Conservation (phyloP, 2,113 vertebrate genomes). For the Bufo bufo region DNA sequence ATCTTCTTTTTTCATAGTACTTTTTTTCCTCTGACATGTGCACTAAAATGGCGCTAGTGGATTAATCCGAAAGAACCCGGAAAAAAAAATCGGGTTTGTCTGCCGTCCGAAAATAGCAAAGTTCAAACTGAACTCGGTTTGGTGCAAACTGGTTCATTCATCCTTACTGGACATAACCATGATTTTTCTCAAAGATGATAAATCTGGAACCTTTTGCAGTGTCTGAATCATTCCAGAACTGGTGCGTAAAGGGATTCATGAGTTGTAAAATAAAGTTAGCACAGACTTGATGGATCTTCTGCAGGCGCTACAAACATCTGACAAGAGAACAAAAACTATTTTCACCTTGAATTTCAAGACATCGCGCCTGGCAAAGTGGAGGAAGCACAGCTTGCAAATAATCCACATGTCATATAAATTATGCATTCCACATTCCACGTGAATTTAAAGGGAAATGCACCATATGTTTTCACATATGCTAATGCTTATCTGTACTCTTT, state of each 20-base stretch:
- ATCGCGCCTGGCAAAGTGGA: neutral
- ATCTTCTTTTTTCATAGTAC: too few relatives aligned
- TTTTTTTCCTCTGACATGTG: too few relatives aligned
- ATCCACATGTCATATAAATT: neutral
- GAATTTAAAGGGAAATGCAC: neutral
- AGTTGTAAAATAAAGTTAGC: slow-evolving; percentile 17
- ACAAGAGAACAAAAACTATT: slow-evolving; percentile 20
- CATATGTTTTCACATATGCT: neutral
- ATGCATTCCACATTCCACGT: neutral
- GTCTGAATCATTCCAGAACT: neutral
- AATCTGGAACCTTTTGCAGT: neutral
- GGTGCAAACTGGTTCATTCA: too few relatives aligned
- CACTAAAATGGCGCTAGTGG: too few relatives aligned
- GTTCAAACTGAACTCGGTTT: too few relatives aligned
- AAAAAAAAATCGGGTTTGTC: too few relatives aligned
- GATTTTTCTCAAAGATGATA: neutral
- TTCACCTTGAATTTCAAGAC: slow-evolving; percentile 31
- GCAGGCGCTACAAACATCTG: neutral
- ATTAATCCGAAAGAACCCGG: too few relatives aligned
- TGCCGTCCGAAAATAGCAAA: too few relatives aligned
- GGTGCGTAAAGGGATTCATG: neutral
- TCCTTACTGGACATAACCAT: neutral
- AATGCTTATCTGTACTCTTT: too few relatives aligned
- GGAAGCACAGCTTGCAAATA: neutral
- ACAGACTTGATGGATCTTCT: neutral